A percentile compares a stretch with the other conserved stretches of the same genome.
Evolutionary conservation across 2,113 vertebrate species (phyloP).

Genomic region (Grammomys dolichurus): DNA sequence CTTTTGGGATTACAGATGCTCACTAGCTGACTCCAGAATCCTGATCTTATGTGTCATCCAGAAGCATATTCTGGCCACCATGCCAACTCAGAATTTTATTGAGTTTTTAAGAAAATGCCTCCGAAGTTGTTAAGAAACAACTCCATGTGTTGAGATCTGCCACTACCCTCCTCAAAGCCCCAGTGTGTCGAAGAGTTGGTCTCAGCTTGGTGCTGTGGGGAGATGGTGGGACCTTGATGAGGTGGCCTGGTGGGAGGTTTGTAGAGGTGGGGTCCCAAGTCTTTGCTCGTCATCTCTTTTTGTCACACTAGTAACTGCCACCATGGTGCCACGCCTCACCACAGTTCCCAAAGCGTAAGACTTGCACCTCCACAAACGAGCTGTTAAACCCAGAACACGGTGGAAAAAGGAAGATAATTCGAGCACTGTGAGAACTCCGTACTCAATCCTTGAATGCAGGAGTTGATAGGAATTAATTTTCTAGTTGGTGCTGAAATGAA

Average conservation of each 20-base stretch:
- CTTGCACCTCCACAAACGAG: not conserved
- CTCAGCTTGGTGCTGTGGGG: not conserved
- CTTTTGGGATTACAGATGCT: not conserved
- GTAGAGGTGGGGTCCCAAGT: not conserved
- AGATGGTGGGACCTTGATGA: not conserved
- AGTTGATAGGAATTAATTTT: not conserved
- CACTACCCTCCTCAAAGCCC: too few relatives aligned
- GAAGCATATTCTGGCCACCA: not conserved
- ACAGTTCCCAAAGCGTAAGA: not conserved
- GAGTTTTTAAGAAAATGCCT: not conserved
- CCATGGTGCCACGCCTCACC: not conserved
- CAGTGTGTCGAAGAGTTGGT: too few relatives aligned
- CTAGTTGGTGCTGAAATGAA: not conserved
- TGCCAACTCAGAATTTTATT: not conserved
- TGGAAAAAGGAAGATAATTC: not conserved
- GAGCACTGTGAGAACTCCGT: not conserved
- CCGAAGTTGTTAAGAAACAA: not conserved
- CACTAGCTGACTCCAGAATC: not conserved
- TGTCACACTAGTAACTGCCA: not conserved
- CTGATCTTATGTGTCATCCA: fast-evolving
- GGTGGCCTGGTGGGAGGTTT: too few relatives aligned
- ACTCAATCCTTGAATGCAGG: not conserved
- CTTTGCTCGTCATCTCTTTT: not conserved
- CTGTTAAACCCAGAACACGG: fast-evolving
- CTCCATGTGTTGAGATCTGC: not conserved